Evolutionary conservation across 1,140 invertebrate species (phyloP).

Genomic region (Yoshiicerus persimilis): DNA sequence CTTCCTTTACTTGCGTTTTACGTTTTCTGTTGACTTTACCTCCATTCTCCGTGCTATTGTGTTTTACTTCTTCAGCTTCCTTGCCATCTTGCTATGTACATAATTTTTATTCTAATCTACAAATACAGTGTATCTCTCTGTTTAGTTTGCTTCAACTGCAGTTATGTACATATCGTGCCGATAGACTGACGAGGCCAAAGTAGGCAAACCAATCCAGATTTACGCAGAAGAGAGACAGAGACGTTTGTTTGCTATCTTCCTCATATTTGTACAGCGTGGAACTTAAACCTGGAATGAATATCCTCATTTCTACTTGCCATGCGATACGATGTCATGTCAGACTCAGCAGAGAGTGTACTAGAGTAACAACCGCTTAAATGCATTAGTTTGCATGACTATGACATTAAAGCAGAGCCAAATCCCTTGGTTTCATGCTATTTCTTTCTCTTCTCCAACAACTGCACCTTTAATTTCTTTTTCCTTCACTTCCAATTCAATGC

Average conservation of each 20-base stretch:
- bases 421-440: neutral
- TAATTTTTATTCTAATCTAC: neutral
- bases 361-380: neutral
- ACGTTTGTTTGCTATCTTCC: neutral
- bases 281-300: neutral
- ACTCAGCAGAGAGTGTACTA: no score
- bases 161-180: neutral
- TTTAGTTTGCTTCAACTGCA: neutral
- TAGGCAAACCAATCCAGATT: neutral
- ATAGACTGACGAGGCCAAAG: neutral
- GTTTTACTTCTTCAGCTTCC: neutral
- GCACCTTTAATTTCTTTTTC: neutral
- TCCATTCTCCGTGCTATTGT: neutral
- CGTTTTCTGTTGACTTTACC: neutral
- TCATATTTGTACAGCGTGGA: neutral
- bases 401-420: neutral
- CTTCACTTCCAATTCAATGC: neutral
- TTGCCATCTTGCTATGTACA: neutral
- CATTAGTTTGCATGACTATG: neutral
- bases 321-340: no score
- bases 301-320: no score
- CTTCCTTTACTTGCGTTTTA: neutral
- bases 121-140: neutral
- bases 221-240: no score
- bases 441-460: neutral